phyloP scores from a whole-genome alignment of 2,888 invertebrate species.

The Diachrysia chrysitis region DNA sequence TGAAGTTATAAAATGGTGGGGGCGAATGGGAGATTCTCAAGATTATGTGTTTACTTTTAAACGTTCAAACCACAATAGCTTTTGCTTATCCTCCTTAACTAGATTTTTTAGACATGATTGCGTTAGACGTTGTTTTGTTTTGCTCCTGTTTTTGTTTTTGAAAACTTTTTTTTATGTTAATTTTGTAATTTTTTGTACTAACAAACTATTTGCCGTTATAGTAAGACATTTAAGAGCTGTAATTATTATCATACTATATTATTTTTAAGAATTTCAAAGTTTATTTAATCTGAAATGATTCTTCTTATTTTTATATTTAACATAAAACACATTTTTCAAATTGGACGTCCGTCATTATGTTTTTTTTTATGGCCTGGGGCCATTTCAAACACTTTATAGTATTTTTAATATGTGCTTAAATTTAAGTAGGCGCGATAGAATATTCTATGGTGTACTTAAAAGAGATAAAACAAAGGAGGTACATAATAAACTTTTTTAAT shows the following conservation, averaged over 20 bases:
- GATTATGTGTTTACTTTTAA: conserved; percentile 66
- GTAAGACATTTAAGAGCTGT: no score
- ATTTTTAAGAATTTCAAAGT: no score
- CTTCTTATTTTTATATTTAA: not conserved
- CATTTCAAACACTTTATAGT: not conserved
- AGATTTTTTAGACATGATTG: not conserved
- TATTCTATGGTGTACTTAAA: not conserved
- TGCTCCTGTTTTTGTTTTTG: conserved; percentile 18
- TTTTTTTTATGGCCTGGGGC: not conserved
- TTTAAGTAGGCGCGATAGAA: conserved; percentile 1
- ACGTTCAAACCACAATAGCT: conserved; percentile 53
- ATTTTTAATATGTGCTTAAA: conserved; percentile 6
- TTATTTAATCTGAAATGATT: not conserved
- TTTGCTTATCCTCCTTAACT: conserved; percentile 13
- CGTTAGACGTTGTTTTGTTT: conserved; percentile 24
- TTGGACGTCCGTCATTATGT: not conserved
- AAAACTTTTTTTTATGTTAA: not conserved
- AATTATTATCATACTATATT: no score
- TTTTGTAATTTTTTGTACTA: not conserved
- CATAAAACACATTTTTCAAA: conserved; percentile 2
- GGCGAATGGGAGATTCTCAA: conserved; percentile 49
- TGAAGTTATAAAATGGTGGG: conserved; percentile 67
- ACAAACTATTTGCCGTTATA: no score
- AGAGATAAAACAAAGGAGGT: not conserved
- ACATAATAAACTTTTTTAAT: conserved; percentile 3